Conservation (phyloP, 2,113 vertebrate genomes). For the Prochilodus magdalenae region DNA sequence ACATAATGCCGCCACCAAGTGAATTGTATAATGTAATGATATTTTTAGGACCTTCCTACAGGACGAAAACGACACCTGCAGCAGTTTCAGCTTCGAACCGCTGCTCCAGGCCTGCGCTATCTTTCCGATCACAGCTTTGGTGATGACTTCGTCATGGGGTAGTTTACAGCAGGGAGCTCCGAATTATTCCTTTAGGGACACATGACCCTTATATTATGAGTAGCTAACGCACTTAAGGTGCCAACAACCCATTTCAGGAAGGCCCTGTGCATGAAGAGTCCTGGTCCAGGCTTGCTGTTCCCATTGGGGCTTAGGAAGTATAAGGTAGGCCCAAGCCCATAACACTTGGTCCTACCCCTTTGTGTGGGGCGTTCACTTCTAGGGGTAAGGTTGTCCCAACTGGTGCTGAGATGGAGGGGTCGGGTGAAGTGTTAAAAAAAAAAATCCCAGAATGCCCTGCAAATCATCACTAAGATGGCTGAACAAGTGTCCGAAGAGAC, state of each 20-base stretch:
- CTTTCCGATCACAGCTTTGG: background rate
- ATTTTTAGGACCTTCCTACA: slow-evolving; percentile 43
- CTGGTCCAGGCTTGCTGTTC: background rate
- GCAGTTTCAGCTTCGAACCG: slow-evolving; percentile 4
- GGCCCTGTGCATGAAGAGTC: too few relatives aligned
- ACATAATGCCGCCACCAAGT: slow-evolving; percentile 39
- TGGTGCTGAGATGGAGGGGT: too few relatives aligned
- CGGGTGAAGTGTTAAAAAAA: too few relatives aligned
- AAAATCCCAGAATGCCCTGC: too few relatives aligned
- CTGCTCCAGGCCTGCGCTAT: slow-evolving; percentile 1
- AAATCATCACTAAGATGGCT: too few relatives aligned
- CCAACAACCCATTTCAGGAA: background rate
- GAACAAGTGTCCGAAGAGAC: too few relatives aligned
- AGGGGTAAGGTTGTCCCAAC: too few relatives aligned
- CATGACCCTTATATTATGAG: background rate
- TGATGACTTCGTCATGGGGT: background rate
- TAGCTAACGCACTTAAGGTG: background rate
- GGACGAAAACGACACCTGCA: slow-evolving; percentile 30
- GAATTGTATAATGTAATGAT: slow-evolving; percentile 50
- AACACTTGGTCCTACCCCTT: too few relatives aligned
- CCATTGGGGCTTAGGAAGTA: background rate
- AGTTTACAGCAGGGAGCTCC: background rate
- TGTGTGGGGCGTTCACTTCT: too few relatives aligned
- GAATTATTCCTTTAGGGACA: background rate
- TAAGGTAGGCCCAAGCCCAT: too few relatives aligned